phyloP scores from a whole-genome alignment of 1,140 invertebrate species.

The Lordiphosa mommai region DNA sequence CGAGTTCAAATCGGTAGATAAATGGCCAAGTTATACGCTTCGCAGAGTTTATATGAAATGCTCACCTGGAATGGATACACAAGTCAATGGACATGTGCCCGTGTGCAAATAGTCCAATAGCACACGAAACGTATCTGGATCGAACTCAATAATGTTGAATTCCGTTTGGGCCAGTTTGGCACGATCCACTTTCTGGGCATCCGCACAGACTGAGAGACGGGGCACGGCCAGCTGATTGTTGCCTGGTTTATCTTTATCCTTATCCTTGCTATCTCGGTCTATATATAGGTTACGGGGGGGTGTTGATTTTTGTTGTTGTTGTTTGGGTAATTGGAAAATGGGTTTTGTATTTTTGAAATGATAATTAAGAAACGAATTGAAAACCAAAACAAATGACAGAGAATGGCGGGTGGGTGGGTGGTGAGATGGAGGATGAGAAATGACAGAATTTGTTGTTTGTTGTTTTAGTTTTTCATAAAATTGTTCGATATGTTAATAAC shows the following conservation, averaged over 20 bases:
- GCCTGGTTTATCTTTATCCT: constrained; percentile 89
- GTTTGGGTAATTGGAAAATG: neutral
- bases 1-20: too few relatives aligned
- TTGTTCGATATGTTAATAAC: constrained; percentile 27
- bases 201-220: constrained; percentile 93
- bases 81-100: constrained; percentile 94
- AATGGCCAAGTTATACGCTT: too few relatives aligned
- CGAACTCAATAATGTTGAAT: constrained; percentile 97
- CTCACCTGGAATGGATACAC: constrained; percentile 91
- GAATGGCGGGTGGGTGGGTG: too few relatives aligned
- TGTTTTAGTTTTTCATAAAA: constrained; percentile 47
- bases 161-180: constrained; percentile 95
- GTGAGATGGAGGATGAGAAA: too few relatives aligned
- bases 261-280: constrained; percentile 89
- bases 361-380: constrained; percentile 1
- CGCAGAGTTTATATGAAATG: too few relatives aligned
- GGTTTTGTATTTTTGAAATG: constrained; percentile 7
- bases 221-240: constrained; percentile 88
- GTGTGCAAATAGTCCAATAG: constrained; percentile 95
- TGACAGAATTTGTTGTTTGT: constrained; percentile 53
- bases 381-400: neutral
- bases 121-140: constrained; percentile 94
- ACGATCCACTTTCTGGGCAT: constrained; percentile 95
- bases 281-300: constrained; percentile 80
- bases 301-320: constrained; percentile 15